A percentile compares a stretch with the other conserved stretches of the same genome.
Evolutionary conservation across 1,140 invertebrate genomes (phyloP).

Genomic region (Drosophila nannoptera): DNA sequence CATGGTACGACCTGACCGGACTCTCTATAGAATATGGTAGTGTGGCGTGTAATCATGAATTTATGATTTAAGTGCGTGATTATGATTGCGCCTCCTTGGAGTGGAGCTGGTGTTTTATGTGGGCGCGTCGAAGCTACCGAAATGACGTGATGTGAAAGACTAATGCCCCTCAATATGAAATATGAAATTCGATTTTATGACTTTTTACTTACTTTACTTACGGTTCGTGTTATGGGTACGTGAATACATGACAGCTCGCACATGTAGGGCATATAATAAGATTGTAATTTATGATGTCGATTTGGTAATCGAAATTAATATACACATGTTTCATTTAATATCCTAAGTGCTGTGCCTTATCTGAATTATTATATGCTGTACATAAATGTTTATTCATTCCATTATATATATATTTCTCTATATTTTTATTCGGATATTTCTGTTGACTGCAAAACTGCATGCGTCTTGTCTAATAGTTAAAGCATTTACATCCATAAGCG

Average conservation of each 20-base stretch:
- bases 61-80: constrained; percentile 72
- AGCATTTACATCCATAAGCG: background rate
- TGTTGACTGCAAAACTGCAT: background rate
- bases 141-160: constrained; percentile 58
- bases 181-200: constrained; percentile 73
- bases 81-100: constrained; percentile 37
- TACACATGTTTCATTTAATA: background rate
- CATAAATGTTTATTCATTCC: no score
- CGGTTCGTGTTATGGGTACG: constrained; percentile 60
- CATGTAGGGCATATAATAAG: constrained; percentile 62
- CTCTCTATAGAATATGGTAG: constrained; percentile 56
- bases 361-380: background rate
- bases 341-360: constrained; percentile 5
- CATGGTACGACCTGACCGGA: constrained; percentile 41
- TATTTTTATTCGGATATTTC: no score
- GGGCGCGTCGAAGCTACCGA: constrained; percentile 24
- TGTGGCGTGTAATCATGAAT: constrained; percentile 56
- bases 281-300: constrained; percentile 58
- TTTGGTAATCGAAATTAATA: constrained; percentile 22
- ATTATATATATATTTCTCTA: no score
- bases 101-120: constrained; percentile 16
- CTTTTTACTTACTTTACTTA: constrained; percentile 21
- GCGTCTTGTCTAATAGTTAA: background rate
- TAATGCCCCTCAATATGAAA: constrained; percentile 51
- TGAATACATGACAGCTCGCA: constrained; percentile 58